Evolutionary conservation across 2,797 vertebrate species (phyloP).

Genomic region (Chelmon rostratus): DNA sequence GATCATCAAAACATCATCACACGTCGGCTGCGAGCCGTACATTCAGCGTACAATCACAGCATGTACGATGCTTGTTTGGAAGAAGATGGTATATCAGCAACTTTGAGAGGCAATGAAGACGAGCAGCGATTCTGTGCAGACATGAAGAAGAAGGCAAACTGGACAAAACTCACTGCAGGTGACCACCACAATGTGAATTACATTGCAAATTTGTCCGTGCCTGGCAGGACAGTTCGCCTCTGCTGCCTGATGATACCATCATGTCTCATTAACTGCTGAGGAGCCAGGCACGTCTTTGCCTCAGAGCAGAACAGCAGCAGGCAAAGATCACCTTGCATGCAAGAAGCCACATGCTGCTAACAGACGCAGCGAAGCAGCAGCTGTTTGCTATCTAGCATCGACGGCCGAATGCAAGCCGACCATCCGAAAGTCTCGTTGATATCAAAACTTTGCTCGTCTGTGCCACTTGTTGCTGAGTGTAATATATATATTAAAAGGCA

Average conservation of each 20-base stretch:
- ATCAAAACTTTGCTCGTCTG: neutral
- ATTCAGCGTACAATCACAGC: constrained; percentile 12
- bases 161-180: neutral
- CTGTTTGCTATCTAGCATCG: too few relatives aligned
- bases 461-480: neutral
- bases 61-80: constrained; percentile 1
- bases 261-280: neutral
- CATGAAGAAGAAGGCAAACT: neutral
- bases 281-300: neutral
- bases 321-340: constrained; percentile 54
- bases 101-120: constrained; percentile 22
- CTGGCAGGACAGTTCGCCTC: neutral
- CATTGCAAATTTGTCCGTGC: neutral
- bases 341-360: constrained; percentile 67
- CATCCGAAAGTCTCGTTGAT: neutral
- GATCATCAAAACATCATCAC: constrained; percentile 11
- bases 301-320: constrained; percentile 47
- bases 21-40: neutral
- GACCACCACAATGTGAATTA: neutral
- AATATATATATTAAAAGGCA: neutral
- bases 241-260: constrained; percentile 22
- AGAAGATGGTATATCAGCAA: constrained; percentile 15
- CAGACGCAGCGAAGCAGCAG: constrained; percentile 42
- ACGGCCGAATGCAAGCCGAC: neutral
- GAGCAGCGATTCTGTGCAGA: neutral